These are phyloP conservation scores for Homarus americanus DNA, from an alignment of 1,140 invertebrate genomes.

Conservation along the genomic window DNA sequence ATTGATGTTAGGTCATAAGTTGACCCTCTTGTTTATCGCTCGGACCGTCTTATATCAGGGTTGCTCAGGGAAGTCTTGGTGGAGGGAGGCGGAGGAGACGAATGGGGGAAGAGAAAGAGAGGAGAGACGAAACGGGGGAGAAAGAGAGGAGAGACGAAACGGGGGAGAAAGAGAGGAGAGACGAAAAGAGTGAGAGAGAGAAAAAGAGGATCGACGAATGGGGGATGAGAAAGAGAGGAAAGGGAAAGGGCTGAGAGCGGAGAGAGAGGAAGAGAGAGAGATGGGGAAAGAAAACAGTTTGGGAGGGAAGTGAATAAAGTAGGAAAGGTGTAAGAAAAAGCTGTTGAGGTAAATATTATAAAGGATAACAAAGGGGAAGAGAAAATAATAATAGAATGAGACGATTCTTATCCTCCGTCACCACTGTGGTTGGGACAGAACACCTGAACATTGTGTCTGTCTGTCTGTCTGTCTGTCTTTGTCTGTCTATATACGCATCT, in stretches of 20 bases:
- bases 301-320: background rate
- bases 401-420: too few relatives aligned
- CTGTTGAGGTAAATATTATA: background rate
- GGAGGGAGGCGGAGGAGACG: slow-evolving; percentile 12
- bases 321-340: background rate
- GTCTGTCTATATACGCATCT: too few relatives aligned
- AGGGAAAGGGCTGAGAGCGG: background rate
- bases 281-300: background rate
- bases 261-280: slow-evolving; percentile 27
- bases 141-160: background rate
- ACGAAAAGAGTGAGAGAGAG: background rate
- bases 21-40: slow-evolving; percentile 60
- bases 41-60: slow-evolving; percentile 54
- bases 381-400: too few relatives aligned
- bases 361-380: too few relatives aligned
- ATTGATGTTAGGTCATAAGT: slow-evolving; percentile 70
- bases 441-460: too few relatives aligned
- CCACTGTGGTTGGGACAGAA: too few relatives aligned
- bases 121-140: background rate
- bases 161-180: slow-evolving; percentile 13
- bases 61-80: slow-evolving; percentile 46
- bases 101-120: slow-evolving; percentile 1
- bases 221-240: background rate
- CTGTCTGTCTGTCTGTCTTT: too few relatives aligned
- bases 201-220: background rate